A percentile compares a stretch with the other conserved stretches of the same genome.
Evolutionary conservation across 2,113 vertebrate genomes (phyloP).

Genomic region (Ibidorhyncha struthersii): DNA sequence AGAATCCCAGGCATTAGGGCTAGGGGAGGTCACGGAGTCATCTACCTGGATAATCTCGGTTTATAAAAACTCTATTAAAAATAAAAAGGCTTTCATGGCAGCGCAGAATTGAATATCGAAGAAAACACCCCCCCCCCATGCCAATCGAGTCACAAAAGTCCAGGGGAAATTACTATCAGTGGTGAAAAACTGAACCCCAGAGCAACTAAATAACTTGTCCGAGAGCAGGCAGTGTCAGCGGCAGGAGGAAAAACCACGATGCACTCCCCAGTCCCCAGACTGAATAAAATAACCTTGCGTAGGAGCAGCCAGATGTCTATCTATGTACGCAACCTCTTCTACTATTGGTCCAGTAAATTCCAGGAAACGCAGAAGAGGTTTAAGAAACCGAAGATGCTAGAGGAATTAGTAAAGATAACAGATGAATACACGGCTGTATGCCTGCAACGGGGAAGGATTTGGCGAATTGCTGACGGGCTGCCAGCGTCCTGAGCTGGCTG

Average conservation of each 20-base stretch:
- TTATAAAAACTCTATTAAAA: background rate
- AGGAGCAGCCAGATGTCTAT: background rate
- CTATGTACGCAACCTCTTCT: background rate
- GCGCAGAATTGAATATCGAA: background rate
- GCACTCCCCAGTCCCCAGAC: background rate
- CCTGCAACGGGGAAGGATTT: background rate
- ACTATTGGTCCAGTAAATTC: background rate
- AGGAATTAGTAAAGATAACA: background rate
- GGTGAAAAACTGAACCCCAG: background rate
- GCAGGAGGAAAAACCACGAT: background rate
- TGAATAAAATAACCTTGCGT: background rate
- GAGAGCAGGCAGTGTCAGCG: background rate
- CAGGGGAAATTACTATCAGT: background rate
- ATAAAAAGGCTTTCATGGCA: background rate
- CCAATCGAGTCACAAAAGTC: background rate
- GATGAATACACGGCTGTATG: background rate
- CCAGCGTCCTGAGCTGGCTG: background rate
- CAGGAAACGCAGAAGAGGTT: background rate
- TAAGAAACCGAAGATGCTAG: background rate
- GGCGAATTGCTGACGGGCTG: background rate
- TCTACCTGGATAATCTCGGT: background rate
- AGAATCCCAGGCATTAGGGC: background rate
- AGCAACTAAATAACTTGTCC: background rate
- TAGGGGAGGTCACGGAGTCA: background rate
- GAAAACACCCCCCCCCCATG: background rate